Percentiles rank a stretch among this genome's conserved stretches.
Conservation (phyloP, 2,113 vertebrate genomes). For the Tonatia bakeri region DNA sequence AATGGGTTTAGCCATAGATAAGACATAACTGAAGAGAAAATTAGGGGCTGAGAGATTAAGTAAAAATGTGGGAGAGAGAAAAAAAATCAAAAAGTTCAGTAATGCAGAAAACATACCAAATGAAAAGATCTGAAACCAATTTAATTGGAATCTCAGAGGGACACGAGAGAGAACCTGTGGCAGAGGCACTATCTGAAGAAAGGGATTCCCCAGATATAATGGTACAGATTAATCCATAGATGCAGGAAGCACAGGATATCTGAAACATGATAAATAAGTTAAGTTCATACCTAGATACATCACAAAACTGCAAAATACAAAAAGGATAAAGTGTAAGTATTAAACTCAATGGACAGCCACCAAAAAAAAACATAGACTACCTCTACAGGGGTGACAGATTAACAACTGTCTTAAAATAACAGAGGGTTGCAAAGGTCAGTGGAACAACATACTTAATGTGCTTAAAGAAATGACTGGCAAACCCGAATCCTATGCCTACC, state of each 20-base stretch:
- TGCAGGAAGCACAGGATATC: not conserved
- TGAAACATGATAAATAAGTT: not conserved
- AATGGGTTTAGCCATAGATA: not conserved
- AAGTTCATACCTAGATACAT: not conserved
- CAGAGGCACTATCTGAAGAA: not conserved
- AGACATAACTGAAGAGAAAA: not conserved
- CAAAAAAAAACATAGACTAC: not conserved
- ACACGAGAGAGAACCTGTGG: not conserved
- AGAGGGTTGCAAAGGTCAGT: not conserved
- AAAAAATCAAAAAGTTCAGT: not conserved
- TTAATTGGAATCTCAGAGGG: not conserved
- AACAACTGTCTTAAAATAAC: not conserved
- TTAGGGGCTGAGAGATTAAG: not conserved
- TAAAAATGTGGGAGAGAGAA: not conserved
- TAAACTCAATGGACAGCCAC: not conserved
- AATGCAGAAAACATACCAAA: not conserved
- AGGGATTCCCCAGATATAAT: not conserved
- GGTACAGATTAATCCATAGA: not conserved
- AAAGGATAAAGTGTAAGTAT: not conserved
- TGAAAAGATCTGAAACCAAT: not conserved
- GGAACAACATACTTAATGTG: not conserved
- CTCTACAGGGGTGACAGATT: not conserved
- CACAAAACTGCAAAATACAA: not conserved
- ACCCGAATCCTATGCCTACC: not conserved
- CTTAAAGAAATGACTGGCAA: not conserved